Evolutionary conservation across 2,888 invertebrate genomes (phyloP), one percentile per base, ranked within the genome.

Genomic region (Protophormia terraenovae): DNA sequence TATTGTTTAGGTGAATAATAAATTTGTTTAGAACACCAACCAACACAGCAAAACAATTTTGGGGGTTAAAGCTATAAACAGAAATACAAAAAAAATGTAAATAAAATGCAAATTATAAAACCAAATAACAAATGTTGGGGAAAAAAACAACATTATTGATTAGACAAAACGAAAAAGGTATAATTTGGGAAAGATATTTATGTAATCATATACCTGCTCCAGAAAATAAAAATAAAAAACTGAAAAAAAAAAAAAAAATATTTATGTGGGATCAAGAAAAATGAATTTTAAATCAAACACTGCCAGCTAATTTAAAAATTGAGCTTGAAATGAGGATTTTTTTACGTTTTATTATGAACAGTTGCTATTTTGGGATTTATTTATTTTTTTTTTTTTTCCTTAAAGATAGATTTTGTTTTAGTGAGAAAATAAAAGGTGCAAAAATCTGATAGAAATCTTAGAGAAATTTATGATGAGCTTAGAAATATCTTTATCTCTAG

Each of bases 391-490:
- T n/a, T n/a, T n/a, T n/a, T n/a, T n/a, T n/a, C n/a, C n/a, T 50
- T 78, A n/a, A 47, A 60, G 22, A 45, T 72, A 29, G 24, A 24
- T 32, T 72, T 41, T 72, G 22, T 19, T 45, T 53, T 58, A 58
- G 27, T 35, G 16, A 35, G 45, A 58, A 58, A 47, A 22, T 60
- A 81, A 89, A 84, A 82, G 77, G 73, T 82, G 84, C 81, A 85
- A 89, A 90, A 89, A 24, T 89, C 88, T 88, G 90, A 90, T 90
- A 90, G 88, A 88, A 88, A 84, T 87, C 84, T 69, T 45, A 7
- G 14, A 83, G 88, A 89, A 90, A 91, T 90, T 91, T 90, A 90
- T 91, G 90, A 90, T 90, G 90, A 89, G 90, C 90, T 89, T 89
- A 89, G 88, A 32, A 90, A 90, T 91, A 90, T 90, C 91, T 90